phyloP scores from a whole-genome alignment of 1,140 invertebrate species.

The Homarus americanus region DNA sequence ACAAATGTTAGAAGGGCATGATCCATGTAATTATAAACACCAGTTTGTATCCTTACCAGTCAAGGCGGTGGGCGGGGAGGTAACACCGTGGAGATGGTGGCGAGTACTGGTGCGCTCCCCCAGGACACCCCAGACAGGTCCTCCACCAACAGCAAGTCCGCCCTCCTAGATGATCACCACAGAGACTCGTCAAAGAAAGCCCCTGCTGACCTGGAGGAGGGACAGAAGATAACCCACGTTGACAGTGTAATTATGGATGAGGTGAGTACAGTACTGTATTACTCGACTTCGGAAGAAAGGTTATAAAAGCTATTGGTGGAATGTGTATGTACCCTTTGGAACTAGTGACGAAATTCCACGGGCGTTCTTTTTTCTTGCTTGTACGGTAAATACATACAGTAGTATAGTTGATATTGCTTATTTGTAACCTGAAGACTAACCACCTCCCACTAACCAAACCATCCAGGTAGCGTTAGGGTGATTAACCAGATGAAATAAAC shows the following conservation, averaged over 20 bases:
- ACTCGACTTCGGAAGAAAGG: no score
- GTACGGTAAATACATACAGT: no score
- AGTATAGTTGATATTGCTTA: no score
- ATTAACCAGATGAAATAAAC: no score
- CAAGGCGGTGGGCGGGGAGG: slow-evolving; percentile 20
- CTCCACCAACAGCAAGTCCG: not conserved
- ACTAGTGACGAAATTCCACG: no score
- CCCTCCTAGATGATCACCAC: not conserved
- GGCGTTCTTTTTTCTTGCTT: no score
- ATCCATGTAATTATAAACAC: not conserved
- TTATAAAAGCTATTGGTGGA: no score
- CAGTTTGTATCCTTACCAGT: not conserved
- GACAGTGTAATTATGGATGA: slow-evolving; percentile 30
- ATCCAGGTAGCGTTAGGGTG: no score
- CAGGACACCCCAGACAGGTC: not conserved
- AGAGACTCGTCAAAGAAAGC: not conserved
- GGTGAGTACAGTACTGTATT: not conserved
- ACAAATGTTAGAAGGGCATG: no score
- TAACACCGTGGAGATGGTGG: slow-evolving; percentile 51
- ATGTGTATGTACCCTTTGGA: no score
- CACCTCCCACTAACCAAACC: no score
- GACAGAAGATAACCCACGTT: slow-evolving; percentile 40
- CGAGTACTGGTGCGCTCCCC: slow-evolving; percentile 26
- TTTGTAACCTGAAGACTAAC: no score
- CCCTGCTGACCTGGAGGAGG: not conserved